phyloP scores from a whole-genome alignment of 2,888 invertebrate genomes.

The Patella pellucida region DNA sequence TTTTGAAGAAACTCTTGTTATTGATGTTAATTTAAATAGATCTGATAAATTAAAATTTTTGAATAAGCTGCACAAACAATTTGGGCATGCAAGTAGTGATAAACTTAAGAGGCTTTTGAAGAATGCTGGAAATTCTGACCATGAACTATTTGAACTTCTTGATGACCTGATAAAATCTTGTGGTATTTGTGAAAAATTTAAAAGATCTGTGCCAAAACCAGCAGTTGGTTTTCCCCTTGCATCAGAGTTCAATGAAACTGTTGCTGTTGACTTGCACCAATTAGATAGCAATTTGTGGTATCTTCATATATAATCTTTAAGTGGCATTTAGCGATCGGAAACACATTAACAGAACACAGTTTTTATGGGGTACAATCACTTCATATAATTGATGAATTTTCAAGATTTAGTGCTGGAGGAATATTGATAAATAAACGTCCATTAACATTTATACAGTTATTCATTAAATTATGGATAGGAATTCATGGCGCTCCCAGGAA shows the following conservation, averaged over 20 bases:
- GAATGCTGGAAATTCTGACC: constrained; percentile 16
- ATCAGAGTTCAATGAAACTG: constrained; percentile 24
- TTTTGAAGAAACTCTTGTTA: neutral
- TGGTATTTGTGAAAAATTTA: neutral
- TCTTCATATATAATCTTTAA: too few relatives aligned
- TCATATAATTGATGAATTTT: constrained; percentile 31
- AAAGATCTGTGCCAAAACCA: constrained; percentile 19
- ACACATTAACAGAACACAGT: too few relatives aligned
- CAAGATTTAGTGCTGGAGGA: constrained; percentile 28
- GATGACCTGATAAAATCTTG: neutral
- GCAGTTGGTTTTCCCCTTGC: constrained; percentile 24
- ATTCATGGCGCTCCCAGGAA: constrained; percentile 25
- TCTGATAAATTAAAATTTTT: neutral
- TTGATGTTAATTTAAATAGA: constrained; percentile 6
- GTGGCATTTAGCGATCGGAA: too few relatives aligned
- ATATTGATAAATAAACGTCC: constrained; percentile 22
- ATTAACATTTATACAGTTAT: constrained; percentile 26
- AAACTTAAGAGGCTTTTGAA: neutral
- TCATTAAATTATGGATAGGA: constrained; percentile 26
- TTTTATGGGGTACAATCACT: too few relatives aligned
- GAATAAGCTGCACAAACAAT: constrained; percentile 5
- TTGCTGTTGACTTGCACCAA: constrained; percentile 28
- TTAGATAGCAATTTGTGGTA: constrained; percentile 24
- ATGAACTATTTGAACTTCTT: neutral
- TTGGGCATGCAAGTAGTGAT: constrained; percentile 3